phyloP scores from a whole-genome alignment of 2,888 invertebrate genomes.

The Sceliomorpha sp. region DNA sequence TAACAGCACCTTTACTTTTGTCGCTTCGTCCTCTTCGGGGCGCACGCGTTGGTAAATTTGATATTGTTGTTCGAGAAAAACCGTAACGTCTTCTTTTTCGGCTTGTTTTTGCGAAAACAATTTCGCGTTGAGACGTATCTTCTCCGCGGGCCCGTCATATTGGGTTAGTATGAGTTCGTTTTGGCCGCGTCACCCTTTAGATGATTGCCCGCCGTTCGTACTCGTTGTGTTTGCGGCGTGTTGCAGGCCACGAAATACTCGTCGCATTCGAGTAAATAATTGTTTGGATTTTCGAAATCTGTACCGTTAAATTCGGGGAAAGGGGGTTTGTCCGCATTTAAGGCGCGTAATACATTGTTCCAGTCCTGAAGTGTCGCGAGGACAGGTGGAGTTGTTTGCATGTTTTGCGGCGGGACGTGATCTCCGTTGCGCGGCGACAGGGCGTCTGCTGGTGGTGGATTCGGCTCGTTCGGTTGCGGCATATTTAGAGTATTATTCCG shows the following conservation, averaged over 20 bases:
- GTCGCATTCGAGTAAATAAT: no score
- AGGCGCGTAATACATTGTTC: background rate
- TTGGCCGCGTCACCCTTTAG: no score
- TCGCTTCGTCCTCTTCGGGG: background rate
- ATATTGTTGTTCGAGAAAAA: constrained; percentile 12
- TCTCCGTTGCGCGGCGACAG: background rate
- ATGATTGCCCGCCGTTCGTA: background rate
- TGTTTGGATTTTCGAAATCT: no score
- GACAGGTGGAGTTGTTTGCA: background rate
- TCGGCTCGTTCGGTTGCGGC: no score
- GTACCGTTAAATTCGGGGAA: background rate
- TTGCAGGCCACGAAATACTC: background rate
- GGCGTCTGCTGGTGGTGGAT: no score
- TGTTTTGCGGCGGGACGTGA: background rate
- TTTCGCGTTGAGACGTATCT: no score
- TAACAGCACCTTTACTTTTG: constrained; percentile 2
- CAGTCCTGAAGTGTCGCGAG: background rate
- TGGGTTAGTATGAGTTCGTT: background rate
- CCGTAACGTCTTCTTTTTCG: constrained; percentile 9
- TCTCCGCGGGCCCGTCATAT: no score
- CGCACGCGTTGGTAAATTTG: background rate
- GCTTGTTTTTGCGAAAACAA: constrained; percentile 2
- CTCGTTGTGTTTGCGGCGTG: no score
- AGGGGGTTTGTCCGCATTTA: background rate
- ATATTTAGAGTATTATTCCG: no score